phyloP scores from a whole-genome alignment of 2,888 invertebrate genomes.

The Ceriagrion tenellum region DNA sequence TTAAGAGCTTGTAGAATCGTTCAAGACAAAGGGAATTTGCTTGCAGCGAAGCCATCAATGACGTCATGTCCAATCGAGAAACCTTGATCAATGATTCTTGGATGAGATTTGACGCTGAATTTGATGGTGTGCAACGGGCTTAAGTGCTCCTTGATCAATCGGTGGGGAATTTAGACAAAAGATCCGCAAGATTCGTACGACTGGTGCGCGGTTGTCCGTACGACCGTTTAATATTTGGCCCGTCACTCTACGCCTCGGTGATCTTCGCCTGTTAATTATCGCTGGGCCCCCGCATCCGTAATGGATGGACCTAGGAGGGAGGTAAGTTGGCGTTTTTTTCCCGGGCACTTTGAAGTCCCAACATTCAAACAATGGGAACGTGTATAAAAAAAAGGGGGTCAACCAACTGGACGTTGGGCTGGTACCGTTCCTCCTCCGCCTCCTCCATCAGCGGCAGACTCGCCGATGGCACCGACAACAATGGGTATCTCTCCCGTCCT shows the following conservation, averaged over 20 bases:
- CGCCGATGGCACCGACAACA: not conserved
- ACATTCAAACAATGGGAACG: slow-evolving; percentile 7
- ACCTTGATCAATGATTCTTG: too few relatives aligned
- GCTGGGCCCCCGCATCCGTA: not conserved
- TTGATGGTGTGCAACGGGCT: too few relatives aligned
- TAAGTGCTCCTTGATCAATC: not conserved
- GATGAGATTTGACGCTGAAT: too few relatives aligned
- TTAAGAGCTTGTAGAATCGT: too few relatives aligned
- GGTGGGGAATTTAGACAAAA: not conserved
- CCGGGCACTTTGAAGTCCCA: not conserved
- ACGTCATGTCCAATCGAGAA: too few relatives aligned
- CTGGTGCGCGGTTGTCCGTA: not conserved
- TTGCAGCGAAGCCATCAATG: too few relatives aligned
- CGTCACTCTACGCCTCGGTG: not conserved
- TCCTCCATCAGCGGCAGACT: not conserved
- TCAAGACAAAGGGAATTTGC: too few relatives aligned
- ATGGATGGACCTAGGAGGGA: not conserved
- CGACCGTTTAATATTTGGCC: not conserved
- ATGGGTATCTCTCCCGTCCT: not conserved
- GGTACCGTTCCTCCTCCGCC: slow-evolving; percentile 15
- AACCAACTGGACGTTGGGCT: slow-evolving; percentile 25
- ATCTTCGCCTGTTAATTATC: not conserved
- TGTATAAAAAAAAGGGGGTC: slow-evolving; percentile 32
- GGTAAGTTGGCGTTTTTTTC: not conserved
- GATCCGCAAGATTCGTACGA: not conserved